phyloP scores from a whole-genome alignment of 2,888 invertebrate species.

The Brachyptera putata region DNA sequence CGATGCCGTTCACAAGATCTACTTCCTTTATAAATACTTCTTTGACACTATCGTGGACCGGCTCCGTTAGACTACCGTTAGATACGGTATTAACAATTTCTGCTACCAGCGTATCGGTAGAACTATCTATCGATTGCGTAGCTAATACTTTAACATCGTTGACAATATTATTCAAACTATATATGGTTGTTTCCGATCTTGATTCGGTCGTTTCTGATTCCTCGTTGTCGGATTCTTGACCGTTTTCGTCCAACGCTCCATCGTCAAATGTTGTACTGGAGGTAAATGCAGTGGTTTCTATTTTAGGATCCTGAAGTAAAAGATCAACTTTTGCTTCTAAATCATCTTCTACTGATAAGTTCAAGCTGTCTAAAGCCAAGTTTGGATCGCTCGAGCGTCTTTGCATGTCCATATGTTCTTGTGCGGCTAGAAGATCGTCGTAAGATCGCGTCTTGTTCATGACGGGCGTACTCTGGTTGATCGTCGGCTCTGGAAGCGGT shows the following conservation, averaged over 20 bases:
- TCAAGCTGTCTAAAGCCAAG: constrained; percentile 58
- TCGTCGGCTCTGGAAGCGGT: constrained; percentile 34
- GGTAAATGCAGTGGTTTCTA: neutral
- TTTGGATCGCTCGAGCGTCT: constrained; percentile 83
- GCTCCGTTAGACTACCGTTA: constrained; percentile 37
- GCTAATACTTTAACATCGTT: neutral
- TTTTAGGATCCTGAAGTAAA: neutral
- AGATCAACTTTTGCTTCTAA: too few relatives aligned
- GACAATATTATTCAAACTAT: constrained; percentile 16
- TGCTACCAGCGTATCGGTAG: constrained; percentile 51
- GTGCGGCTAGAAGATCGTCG: constrained; percentile 71
- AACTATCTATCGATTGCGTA: constrained; percentile 49
- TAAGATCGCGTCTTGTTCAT: constrained; percentile 73
- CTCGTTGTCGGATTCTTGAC: constrained; percentile 33
- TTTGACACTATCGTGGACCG: constrained; percentile 30
- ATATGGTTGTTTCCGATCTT: constrained; percentile 33
- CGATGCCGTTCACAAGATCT: constrained; percentile 30
- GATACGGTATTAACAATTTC: constrained; percentile 25
- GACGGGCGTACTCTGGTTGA: constrained; percentile 39
- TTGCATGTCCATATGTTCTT: constrained; percentile 55
- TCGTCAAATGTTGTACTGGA: too few relatives aligned
- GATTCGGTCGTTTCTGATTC: constrained; percentile 34
- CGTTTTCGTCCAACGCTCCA: too few relatives aligned
- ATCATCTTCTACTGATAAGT: constrained; percentile 22
- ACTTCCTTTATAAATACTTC: constrained; percentile 31